Percentiles rank a stretch among this genome's conserved stretches.
Evolutionary conservation across 2,797 vertebrate genomes (phyloP).

Genomic region (Enteromius mattozi): DNA sequence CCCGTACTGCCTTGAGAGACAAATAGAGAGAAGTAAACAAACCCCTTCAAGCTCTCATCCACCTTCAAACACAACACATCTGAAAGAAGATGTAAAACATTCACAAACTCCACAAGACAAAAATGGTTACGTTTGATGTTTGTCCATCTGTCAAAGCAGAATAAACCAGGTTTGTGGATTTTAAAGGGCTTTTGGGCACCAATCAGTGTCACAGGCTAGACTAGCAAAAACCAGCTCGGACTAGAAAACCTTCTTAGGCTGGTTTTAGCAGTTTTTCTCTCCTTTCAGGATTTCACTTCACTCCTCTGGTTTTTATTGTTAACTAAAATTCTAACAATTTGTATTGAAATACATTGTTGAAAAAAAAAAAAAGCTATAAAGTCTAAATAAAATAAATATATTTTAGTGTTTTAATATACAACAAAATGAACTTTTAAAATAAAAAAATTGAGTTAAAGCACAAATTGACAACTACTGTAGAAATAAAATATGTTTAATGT

Average conservation of each 20-base stretch:
- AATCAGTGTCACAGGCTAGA: background rate
- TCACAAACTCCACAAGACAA: slow-evolving; percentile 12
- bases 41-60: background rate
- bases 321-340: background rate
- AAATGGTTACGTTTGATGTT: background rate
- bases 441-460: background rate
- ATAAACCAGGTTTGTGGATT: background rate
- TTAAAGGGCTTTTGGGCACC: background rate
- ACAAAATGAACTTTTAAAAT: background rate
- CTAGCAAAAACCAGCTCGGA: background rate
- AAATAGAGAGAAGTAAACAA: slow-evolving; percentile 27
- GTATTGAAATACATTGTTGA: background rate
- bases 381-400: background rate
- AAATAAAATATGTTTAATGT: background rate
- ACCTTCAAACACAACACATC: background rate
- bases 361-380: background rate
- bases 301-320: background rate
- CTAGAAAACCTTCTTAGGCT: background rate
- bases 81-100: background rate
- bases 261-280: background rate
- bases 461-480: background rate
- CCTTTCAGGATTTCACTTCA: background rate
- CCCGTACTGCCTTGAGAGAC: slow-evolving; percentile 35
- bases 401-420: background rate
- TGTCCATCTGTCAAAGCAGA: background rate